Evolutionary conservation across 2,888 invertebrate genomes (phyloP).

Genomic region (Endotricha flammealis): DNA sequence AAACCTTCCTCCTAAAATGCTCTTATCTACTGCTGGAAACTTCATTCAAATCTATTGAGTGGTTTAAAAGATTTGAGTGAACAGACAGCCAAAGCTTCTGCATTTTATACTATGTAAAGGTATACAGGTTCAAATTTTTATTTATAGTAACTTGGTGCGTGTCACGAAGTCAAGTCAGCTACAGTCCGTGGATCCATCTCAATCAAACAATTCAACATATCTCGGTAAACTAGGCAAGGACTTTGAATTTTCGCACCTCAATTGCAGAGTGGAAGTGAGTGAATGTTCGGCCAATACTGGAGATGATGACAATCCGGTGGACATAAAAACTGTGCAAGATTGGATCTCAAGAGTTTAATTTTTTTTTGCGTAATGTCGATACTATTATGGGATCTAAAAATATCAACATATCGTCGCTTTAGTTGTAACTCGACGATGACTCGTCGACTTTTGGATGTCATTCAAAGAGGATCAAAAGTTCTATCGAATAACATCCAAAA

Average conservation of each 20-base stretch:
- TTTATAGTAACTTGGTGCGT: conserved; percentile 87
- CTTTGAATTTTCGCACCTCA: conserved; percentile 89
- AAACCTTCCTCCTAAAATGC: no score
- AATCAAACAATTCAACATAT: conserved; percentile 77
- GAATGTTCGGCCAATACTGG: conserved; percentile 80
- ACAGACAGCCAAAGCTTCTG: no score
- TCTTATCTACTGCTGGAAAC: no score
- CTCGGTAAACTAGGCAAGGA: conserved; percentile 88
- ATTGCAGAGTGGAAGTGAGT: conserved; percentile 82
- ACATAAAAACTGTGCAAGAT: conserved; percentile 81
- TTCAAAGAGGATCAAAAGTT: no score
- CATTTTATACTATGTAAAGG: neutral
- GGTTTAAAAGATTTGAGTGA: no score
- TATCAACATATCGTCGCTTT: no score
- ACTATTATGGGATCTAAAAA: no score
- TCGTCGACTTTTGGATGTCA: no score
- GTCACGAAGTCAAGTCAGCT: conserved; percentile 90
- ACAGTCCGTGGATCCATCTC: conserved; percentile 83
- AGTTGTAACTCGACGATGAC: no score
- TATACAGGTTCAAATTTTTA: conserved; percentile 3
- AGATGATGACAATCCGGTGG: conserved; percentile 78
- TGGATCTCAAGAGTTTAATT: conserved; percentile 83
- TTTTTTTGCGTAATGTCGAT: no score
- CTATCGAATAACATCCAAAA: no score
- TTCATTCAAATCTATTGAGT: no score